A percentile compares a stretch with the other conserved stretches of the same genome.
phyloP scores from a whole-genome alignment of 1,140 invertebrate species.

The Ostrea denselamellosa region DNA sequence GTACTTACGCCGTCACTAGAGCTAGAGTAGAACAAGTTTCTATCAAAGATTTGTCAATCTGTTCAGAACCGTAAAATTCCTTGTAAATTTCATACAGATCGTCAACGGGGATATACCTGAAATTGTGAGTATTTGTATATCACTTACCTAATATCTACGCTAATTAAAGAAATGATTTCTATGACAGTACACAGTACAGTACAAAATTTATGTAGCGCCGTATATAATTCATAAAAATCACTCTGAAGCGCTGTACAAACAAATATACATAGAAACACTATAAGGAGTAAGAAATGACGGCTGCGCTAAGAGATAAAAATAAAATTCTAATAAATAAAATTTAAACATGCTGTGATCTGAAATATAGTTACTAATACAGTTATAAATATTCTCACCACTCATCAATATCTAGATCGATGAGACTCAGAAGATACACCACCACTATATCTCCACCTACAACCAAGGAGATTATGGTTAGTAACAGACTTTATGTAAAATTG shows the following conservation, averaged over 20 bases:
- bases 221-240: too few species aligned
- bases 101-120: slow-evolving; percentile 72
- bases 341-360: too few species aligned
- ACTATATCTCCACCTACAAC: not conserved
- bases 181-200: too few species aligned
- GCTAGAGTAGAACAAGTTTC: slow-evolving; percentile 63
- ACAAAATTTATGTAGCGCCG: too few species aligned
- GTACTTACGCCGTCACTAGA: slow-evolving; percentile 64
- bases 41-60: slow-evolving; percentile 62
- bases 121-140: slow-evolving; percentile 2
- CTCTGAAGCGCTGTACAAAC: too few species aligned
- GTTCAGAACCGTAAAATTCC: slow-evolving; percentile 66
- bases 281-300: too few species aligned
- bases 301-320: not conserved
- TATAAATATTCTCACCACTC: not conserved
- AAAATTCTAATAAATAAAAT: too few species aligned
- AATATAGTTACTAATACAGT: too few species aligned
- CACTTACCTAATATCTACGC: too few species aligned
- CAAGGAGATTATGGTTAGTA: not conserved
- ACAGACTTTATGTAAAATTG: too few species aligned
- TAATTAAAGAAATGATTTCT: not conserved
- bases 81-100: slow-evolving; percentile 72
- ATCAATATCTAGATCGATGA: not conserved
- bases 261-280: too few species aligned
- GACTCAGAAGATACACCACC: not conserved